Base-by-base conservation (phyloP, 2,797 vertebrate species). In the Sternarchorhynchus goeldii region DNA sequence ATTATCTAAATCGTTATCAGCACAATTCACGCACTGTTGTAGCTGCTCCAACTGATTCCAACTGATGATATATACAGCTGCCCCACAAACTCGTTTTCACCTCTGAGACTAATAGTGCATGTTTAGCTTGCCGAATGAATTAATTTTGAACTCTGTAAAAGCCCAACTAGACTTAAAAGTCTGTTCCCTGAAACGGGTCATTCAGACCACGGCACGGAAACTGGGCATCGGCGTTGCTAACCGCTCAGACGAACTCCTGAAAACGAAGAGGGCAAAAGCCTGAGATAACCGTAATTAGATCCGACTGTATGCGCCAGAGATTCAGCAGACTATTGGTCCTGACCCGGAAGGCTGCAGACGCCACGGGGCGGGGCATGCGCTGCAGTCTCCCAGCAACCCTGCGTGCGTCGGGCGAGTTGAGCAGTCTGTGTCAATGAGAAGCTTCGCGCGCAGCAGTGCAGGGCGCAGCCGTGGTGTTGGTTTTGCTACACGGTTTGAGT, bases 251-350 rank as follows among this genome's bases (percentile, higher is more conserved):
- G 58, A 60, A 32, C 79, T 50, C 29, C 2, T 68, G 75, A 76
- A 82, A 83, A 71, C 62, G 62, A 81, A 82, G 79, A 80, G 16
- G 57, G 67, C 55, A 74, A 77, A 83, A 87, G 87, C 88, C 82
- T 29, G 85, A 90, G 89, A 87, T 90, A 81, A 88, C 85, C 83
- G 70, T 92, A 91, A 93, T 91, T 79, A 85, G 88, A 92, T 86
- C 86, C 89, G 93, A 92, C 92, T 81, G 66, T 87, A 85, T 87
- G 85, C 89, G 90, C 88, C 89, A 90, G 89, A 84, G 90, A 92
- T 92, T 91, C 90, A 84, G 89, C 91, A 88, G 88, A 88, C 91
- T 84, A 92, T 93, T 93, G 91, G 89, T 86, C 89, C 85, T 90
- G 91, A 93, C 91, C 92, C 92, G 91, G 86, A 92, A 91, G 85